A percentile compares a stretch with the other conserved stretches of the same genome.
phyloP scores from a whole-genome alignment of 1,140 invertebrate species.

The Anadara kagoshimensis region DNA sequence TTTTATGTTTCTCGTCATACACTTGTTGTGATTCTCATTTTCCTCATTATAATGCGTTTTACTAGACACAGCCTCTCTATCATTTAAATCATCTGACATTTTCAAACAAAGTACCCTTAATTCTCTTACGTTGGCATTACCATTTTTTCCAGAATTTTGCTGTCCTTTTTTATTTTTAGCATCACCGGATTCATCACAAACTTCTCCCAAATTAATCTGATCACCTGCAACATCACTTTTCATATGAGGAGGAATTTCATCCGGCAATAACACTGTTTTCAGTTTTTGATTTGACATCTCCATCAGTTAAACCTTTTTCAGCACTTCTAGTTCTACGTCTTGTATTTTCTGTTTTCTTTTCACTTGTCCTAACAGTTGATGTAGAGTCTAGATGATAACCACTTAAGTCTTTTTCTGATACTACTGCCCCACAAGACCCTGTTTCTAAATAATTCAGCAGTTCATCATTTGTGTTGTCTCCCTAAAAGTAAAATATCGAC shows the following conservation, averaged over 20 bases:
- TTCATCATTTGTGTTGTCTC: neutral
- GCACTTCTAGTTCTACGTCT: neutral
- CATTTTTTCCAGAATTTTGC: no score
- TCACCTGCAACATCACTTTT: no score
- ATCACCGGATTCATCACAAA: neutral
- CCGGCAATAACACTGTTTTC: neutral
- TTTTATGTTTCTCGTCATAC: no score
- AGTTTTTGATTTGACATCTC: neutral
- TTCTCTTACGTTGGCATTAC: no score
- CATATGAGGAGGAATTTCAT: no score
- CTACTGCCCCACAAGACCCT: conserved; percentile 34
- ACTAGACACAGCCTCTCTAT: no score
- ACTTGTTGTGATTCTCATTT: no score
- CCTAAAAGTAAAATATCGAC: no score
- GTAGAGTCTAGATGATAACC: neutral
- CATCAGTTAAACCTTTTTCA: neutral
- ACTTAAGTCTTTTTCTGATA: neutral
- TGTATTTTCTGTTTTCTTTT: neutral
- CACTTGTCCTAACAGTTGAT: neutral
- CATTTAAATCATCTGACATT: no score
- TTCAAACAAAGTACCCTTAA: no score
- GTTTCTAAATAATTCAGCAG: conserved; percentile 39
- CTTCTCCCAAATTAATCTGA: neutral
- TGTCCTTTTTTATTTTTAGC: no score
- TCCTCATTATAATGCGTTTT: no score